phyloP scores from a whole-genome alignment of 2,113 vertebrate genomes.

The Pseudorectes ferrugineus region DNA sequence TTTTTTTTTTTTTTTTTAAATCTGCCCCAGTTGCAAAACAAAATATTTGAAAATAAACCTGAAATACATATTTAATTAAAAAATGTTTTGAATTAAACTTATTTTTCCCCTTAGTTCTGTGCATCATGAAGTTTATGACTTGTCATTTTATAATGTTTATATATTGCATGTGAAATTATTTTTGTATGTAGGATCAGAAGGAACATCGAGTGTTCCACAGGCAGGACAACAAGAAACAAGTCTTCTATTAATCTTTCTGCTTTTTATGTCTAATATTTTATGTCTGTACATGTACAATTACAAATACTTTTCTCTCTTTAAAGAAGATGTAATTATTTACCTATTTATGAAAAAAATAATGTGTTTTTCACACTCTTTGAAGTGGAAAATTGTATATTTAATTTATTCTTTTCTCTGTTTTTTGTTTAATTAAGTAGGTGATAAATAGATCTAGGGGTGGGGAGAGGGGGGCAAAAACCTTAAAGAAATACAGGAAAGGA shows the following conservation, averaged over 20 bases:
- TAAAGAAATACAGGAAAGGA: not conserved
- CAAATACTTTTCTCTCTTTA: not conserved
- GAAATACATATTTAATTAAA: not conserved
- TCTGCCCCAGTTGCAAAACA: not conserved
- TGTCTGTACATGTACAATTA: not conserved
- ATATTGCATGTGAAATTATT: not conserved
- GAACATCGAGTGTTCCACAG: not conserved
- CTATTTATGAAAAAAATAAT: not conserved
- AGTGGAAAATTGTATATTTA: not conserved
- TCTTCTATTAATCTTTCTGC: not conserved
- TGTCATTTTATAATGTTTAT: not conserved
- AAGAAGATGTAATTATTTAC: not conserved
- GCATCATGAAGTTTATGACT: not conserved
- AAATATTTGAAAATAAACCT: not conserved
- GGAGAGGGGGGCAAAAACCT: accelerated
- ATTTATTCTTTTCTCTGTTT: not conserved
- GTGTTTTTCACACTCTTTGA: not conserved
- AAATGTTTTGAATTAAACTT: not conserved
- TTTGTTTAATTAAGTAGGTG: not conserved
- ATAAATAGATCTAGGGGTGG: not conserved
- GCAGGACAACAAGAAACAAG: not conserved
- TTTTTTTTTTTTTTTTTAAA: not conserved
- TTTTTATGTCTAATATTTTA: not conserved
- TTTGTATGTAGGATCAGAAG: not conserved
- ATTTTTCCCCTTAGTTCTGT: not conserved